phyloP scores from a whole-genome alignment of 2,888 invertebrate genomes.

The Euproctis similis region DNA sequence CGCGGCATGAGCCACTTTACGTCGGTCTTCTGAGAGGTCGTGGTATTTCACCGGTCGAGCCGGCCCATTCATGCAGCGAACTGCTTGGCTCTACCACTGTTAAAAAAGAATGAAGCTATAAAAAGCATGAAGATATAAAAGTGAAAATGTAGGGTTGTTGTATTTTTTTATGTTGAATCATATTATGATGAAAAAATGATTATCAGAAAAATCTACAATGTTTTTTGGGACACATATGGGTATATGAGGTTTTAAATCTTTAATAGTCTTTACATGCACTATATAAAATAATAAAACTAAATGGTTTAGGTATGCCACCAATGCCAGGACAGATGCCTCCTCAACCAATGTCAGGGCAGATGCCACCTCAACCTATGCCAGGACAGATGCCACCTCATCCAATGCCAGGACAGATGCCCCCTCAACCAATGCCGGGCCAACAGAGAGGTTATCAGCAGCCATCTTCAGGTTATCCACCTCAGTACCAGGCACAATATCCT shows the following conservation, averaged over 20 bases:
- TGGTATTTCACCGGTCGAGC: too few species aligned
- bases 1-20: too few species aligned
- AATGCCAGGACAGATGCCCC: slow-evolving; percentile 27
- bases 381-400: slow-evolving; percentile 28
- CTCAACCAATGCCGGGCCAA: slow-evolving; percentile 28
- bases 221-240: too few species aligned
- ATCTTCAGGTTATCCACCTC: slow-evolving; percentile 48
- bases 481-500: slow-evolving; percentile 47
- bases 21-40: too few species aligned
- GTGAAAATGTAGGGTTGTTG: too few species aligned
- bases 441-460: slow-evolving; percentile 39
- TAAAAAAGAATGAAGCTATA: too few species aligned
- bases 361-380: slow-evolving; percentile 19
- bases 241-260: neutral
- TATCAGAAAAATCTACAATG: too few species aligned
- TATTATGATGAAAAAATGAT: too few species aligned
- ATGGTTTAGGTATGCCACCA: slow-evolving; percentile 14
- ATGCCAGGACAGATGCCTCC: slow-evolving; percentile 28
- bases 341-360: slow-evolving; percentile 30
- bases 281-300: neutral
- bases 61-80: too few species aligned
- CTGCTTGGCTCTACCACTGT: too few species aligned
- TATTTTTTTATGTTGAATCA: too few species aligned
- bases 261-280: neutral
- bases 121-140: too few species aligned